Conservation (phyloP, 2,888 invertebrate species). For the Dynastes maya region DNA sequence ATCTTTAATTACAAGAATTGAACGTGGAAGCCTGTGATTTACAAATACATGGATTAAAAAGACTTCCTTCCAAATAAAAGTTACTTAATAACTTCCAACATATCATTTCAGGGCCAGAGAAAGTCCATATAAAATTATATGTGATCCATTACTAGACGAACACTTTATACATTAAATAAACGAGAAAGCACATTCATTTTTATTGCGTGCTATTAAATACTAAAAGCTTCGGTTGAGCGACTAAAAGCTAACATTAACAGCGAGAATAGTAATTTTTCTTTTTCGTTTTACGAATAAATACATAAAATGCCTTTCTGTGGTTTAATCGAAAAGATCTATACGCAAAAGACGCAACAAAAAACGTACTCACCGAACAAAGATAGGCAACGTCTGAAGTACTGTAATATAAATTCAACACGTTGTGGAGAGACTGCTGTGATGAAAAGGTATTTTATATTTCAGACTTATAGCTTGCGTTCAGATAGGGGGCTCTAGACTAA, state of each 20-base stretch:
- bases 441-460: too few relatives aligned
- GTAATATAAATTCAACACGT: too few relatives aligned
- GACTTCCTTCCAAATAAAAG: neutral
- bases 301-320: neutral
- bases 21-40: too few relatives aligned
- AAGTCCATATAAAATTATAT: constrained; percentile 34
- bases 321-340: neutral
- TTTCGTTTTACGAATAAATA: constrained; percentile 10
- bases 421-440: too few relatives aligned
- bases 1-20: too few relatives aligned
- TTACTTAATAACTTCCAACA: neutral
- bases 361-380: too few relatives aligned
- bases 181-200: constrained; percentile 30
- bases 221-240: constrained; percentile 33
- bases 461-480: too few relatives aligned
- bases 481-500: neutral
- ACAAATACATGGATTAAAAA: too few relatives aligned
- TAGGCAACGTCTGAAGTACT: too few relatives aligned
- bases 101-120: neutral
- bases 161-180: constrained; percentile 40
- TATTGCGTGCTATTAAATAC: constrained; percentile 33
- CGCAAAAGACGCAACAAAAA: neutral
- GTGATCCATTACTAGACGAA: constrained; percentile 28
- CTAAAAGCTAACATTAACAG: constrained; percentile 33
- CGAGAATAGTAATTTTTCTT: constrained; percentile 21